Evolutionary conservation across 1,140 invertebrate species (phyloP), one percentile per base, ranked within the genome.

Genomic region (Drosophila punjabiensis): DNA sequence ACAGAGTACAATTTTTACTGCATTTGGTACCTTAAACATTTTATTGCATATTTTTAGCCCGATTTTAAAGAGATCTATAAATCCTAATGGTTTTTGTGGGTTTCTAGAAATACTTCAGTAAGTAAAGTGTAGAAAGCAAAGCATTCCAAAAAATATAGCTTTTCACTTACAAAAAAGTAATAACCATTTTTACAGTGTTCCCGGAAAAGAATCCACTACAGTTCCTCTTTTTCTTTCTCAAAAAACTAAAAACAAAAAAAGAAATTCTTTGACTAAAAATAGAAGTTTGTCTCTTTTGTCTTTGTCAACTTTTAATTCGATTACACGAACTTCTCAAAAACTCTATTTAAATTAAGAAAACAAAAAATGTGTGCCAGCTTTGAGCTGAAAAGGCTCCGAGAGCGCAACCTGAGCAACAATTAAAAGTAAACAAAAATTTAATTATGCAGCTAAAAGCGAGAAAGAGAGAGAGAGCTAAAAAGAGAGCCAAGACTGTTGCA

Each of bases 371-470:
- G 5, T 37, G 33, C 53, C 53, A 56, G 53, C 53, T 56, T 55
- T 35, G 53, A 37, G 53, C 28, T 32, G 18, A 45, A 33, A 24
- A 41, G 11, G 28, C 35, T 6, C 52, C 6, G 18, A 37, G 33
- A 20, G 45, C 20, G 39, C 64, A 71, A 78, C 79, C 91, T 68
- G 71, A 69, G 68, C 87, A 73, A 64, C 90, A 92, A 92, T 92
- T 92, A 92, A 90, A 92, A 90, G 80, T 82, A 87, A 90, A 92
- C 90, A 92, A 87, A 90, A 92, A 92, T 92, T 90, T 87, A 92
- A 92, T 92, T 92, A 92, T 91, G 80, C 83, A 90, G 56, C 80
- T 47, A 74, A 81, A 75, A 77, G 71, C 53, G 71, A 82, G 64
- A 71, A 41, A 80, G 58, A 48, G 24, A 16, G 33, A n/a, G 16